Conservation (phyloP, 2,888 invertebrate genomes). For the Acanthosepion esculentum region DNA sequence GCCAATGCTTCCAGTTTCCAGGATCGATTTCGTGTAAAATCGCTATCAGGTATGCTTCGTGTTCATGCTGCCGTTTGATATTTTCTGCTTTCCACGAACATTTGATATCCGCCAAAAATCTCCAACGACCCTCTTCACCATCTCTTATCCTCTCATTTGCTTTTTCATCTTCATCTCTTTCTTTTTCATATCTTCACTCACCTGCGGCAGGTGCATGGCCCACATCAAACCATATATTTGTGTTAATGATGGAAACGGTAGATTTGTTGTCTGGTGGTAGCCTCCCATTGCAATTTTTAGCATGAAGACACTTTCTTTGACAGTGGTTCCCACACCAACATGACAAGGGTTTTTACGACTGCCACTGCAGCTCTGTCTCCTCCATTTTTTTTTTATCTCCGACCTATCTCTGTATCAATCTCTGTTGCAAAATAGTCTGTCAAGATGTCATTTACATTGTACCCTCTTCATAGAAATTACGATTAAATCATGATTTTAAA, state of each 20-base stretch:
- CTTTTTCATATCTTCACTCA: neutral
- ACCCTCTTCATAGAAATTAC: no score
- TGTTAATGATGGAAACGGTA: neutral
- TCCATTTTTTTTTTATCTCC: no score
- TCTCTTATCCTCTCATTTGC: neutral
- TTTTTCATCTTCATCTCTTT: neutral
- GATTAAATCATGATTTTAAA: no score
- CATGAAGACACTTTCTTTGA: neutral
- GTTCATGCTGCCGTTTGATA: neutral
- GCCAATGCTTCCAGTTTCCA: neutral
- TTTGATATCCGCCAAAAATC: neutral
- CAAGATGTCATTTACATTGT: no score
- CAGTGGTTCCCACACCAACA: no score
- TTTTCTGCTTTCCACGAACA: neutral
- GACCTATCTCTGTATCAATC: no score
- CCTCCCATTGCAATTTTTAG: neutral
- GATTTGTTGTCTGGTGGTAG: neutral
- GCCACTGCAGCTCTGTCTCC: no score
- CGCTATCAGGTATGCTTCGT: neutral
- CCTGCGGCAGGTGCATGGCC: neutral
- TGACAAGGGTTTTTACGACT: no score
- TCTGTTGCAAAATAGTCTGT: no score
- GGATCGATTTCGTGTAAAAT: neutral
- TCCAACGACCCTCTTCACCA: neutral
- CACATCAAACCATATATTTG: neutral